phyloP scores from a whole-genome alignment of 2,888 invertebrate genomes.

The Ormia ochracea region DNA sequence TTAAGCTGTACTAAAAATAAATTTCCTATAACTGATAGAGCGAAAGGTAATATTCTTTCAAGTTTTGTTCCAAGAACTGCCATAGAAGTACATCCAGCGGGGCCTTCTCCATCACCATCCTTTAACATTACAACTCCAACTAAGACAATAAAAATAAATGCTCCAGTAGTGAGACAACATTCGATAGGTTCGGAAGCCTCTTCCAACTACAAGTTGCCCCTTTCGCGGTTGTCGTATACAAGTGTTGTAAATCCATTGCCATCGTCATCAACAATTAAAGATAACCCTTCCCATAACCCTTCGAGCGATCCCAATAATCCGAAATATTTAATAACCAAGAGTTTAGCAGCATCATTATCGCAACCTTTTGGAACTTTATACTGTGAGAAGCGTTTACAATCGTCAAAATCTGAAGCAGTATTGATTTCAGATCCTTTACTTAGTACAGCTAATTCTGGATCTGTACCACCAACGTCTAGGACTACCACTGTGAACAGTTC shows the following conservation, averaged over 20 bases:
- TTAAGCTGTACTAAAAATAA: slow-evolving; percentile 80
- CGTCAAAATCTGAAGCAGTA: slow-evolving; percentile 75
- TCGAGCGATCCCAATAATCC: slow-evolving; percentile 16
- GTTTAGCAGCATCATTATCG: slow-evolving; percentile 73
- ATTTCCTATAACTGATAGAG: slow-evolving; percentile 79
- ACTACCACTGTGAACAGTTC: background rate
- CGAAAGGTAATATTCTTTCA: slow-evolving; percentile 36
- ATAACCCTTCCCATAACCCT: slow-evolving; percentile 5
- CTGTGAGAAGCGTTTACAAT: slow-evolving; percentile 76
- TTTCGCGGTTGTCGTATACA: slow-evolving; percentile 42
- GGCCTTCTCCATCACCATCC: slow-evolving; percentile 47
- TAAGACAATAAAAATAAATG: slow-evolving; percentile 13
- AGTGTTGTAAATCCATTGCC: background rate
- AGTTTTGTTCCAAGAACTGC: background rate
- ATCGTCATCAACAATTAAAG: slow-evolving; percentile 14
- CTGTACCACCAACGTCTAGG: slow-evolving; percentile 28
- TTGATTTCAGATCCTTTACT: slow-evolving; percentile 63
- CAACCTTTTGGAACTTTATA: slow-evolving; percentile 75
- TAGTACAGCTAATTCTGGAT: slow-evolving; percentile 12
- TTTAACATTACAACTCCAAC: slow-evolving; percentile 47
- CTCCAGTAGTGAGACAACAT: slow-evolving; percentile 43
- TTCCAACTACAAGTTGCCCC: slow-evolving; percentile 36
- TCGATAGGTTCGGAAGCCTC: slow-evolving; percentile 40
- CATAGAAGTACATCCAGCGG: slow-evolving; percentile 26
- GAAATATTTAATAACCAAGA: slow-evolving; percentile 69